A percentile compares a stretch with the other conserved stretches of the same genome.
phyloP scores from a whole-genome alignment of 2,888 invertebrate species.

The Drosophila neonasuta region DNA sequence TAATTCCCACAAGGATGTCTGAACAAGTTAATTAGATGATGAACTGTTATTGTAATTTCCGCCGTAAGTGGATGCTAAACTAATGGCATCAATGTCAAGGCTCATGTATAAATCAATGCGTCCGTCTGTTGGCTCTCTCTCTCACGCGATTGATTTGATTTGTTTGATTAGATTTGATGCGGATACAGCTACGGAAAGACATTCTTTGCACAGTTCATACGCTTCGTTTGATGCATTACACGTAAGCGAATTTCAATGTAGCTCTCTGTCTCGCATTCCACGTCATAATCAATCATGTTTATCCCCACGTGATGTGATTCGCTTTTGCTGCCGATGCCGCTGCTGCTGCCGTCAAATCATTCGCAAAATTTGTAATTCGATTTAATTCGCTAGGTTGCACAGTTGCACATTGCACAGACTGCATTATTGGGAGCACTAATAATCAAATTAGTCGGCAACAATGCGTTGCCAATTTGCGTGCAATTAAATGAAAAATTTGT shows the following conservation, averaged over 20 bases:
- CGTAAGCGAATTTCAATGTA: slow-evolving; percentile 53
- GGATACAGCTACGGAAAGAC: not conserved
- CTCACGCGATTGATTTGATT: slow-evolving; percentile 10
- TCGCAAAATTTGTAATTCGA: slow-evolving; percentile 18
- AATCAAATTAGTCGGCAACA: slow-evolving; percentile 55
- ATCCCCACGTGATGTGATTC: slow-evolving; percentile 5
- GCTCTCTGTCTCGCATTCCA: not conserved
- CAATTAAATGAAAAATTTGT: slow-evolving; percentile 57
- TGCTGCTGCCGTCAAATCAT: slow-evolving; percentile 9
- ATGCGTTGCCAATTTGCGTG: slow-evolving; percentile 39
- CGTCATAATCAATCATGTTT: slow-evolving; percentile 30
- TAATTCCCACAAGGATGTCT: slow-evolving; percentile 33
- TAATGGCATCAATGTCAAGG: slow-evolving; percentile 28
- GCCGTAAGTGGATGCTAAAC: slow-evolving; percentile 1
- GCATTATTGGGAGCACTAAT: slow-evolving; percentile 34
- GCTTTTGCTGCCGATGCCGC: not conserved
- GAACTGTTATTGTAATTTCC: slow-evolving; percentile 14
- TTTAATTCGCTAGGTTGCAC: slow-evolving; percentile 32
- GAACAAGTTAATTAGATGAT: slow-evolving; percentile 28
- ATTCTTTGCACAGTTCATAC: slow-evolving; percentile 16
- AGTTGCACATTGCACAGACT: slow-evolving; percentile 8
- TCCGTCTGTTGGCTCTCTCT: slow-evolving; percentile 4
- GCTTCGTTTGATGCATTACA: slow-evolving; percentile 31
- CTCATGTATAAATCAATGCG: slow-evolving; percentile 25
- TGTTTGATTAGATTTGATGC: slow-evolving; percentile 11